A percentile compares a stretch with the other conserved stretches of the same genome.
Evolutionary conservation across 2,113 vertebrate species (phyloP).

Genomic region (Ramphastos sulfuratus): DNA sequence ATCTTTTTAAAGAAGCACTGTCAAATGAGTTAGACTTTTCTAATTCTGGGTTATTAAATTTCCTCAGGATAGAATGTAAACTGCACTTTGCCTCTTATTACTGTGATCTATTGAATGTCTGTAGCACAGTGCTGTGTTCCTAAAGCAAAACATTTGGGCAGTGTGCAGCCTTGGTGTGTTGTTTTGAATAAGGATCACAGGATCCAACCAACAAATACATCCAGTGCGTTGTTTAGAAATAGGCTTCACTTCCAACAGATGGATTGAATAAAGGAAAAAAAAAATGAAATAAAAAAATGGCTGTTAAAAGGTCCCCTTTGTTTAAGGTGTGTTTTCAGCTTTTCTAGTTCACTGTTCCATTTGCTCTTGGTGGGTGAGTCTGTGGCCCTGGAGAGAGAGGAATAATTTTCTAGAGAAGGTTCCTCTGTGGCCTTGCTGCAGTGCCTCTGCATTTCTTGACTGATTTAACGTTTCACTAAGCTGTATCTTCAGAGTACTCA

Average conservation of each 20-base stretch:
- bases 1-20: not conserved
- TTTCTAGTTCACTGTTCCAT: not conserved
- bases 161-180: not conserved
- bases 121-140: not conserved
- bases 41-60: conserved; percentile 14
- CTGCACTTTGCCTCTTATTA: not conserved
- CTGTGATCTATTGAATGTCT: not conserved
- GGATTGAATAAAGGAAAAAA: not conserved
- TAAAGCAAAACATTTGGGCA: not conserved
- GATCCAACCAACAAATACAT: not conserved
- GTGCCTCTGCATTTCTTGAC: not conserved
- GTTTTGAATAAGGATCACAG: not conserved
- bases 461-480: not conserved
- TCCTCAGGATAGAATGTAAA: not conserved
- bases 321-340: not conserved
- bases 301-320: not conserved
- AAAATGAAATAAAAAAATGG: not conserved
- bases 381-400: not conserved
- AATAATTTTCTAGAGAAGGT: not conserved
- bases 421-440: not conserved
- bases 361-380: not conserved
- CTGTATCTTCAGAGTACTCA: not conserved
- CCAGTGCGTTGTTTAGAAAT: not conserved
- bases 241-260: not conserved
- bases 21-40: not conserved